A percentile compares a stretch with the other conserved stretches of the same genome.
phyloP scores from a whole-genome alignment of 2,888 invertebrate species.

The Eubasilissa splendida region DNA sequence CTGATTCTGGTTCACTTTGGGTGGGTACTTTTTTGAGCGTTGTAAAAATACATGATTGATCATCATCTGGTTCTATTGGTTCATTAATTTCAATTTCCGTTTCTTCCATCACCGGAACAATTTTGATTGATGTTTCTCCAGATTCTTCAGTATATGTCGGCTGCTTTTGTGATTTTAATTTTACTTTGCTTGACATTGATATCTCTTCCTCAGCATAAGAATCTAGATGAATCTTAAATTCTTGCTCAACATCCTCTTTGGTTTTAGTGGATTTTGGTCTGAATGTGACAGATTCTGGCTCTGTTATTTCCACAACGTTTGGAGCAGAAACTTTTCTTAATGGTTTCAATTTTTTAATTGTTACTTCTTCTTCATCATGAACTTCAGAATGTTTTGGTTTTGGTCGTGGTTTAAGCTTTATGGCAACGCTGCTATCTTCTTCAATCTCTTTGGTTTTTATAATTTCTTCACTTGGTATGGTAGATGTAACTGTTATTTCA shows the following conservation, averaged over 20 bases:
- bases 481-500: conserved; percentile 61
- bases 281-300: conserved; percentile 86
- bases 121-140: conserved; percentile 82
- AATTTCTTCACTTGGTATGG: conserved; percentile 62
- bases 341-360: conserved; percentile 81
- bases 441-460: conserved; percentile 57
- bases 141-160: conserved; percentile 85
- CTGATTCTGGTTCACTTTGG: conserved; percentile 79
- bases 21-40: conserved; percentile 80
- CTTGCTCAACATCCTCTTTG: conserved; percentile 91
- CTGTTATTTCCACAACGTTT: conserved; percentile 81
- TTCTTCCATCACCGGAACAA: conserved; percentile 70
- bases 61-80: conserved; percentile 68
- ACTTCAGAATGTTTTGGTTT: conserved; percentile 73
- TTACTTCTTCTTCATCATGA: conserved; percentile 76
- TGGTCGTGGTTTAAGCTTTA: conserved; percentile 65
- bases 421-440: conserved; percentile 65
- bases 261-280: conserved; percentile 83
- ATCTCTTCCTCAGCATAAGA: conserved; percentile 92
- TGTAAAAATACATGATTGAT: conserved; percentile 81
- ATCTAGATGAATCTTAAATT: conserved; percentile 89
- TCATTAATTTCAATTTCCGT: conserved; percentile 60
- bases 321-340: conserved; percentile 76
- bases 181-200: conserved; percentile 88
- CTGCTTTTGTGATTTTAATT: conserved; percentile 81